Base-by-base conservation (phyloP, 2,113 vertebrate genomes). In the Chloropsis cyanopogon region DNA sequence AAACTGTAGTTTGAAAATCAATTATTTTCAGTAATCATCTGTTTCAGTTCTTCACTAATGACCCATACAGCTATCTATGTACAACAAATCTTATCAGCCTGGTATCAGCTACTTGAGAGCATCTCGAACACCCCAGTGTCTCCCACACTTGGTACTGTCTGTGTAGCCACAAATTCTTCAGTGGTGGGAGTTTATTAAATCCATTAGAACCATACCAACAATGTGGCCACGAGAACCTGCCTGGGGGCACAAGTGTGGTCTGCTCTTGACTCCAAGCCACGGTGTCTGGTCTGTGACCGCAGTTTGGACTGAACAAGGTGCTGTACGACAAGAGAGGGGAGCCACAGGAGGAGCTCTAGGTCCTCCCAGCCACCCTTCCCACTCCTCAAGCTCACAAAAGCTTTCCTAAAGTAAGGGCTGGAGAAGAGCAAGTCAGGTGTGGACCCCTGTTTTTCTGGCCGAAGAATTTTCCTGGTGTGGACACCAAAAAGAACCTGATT, bases 1-100 rank as follows among this genome's bases (percentile, higher is more conserved):
- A 71, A 91, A 60, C 15, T 44, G 28, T 42, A 89, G 65, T 89
- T 75, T 54, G 86, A 90, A 93, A 94, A 90, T 84, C 77, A 94
- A 52, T 93, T 95, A 11, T 95, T 96, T 94, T 92, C 95, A 85
- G 71, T 87, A 92, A 82, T 79, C 14, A 1, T 68, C 56, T 86
- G 22, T 60, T 90, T 71, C 53, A 49, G 70, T 88, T 80, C 41
- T 82, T 82, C 17, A 50, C 57, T 87, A 92, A 82, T 53, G 88
- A 79, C 25, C 31, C 79, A 61, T 26, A 52, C 12, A 88, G 46
- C n/a, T 85, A 31, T 72, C 57, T 49, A 31, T 69, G 63, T 72
- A 93, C 92, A 94, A 69, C 49, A 76, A 70, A 47, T 59, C 70
- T 68, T 82, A 89, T 44, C 66, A 79, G 65, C 53, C 26, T 42